Base-by-base conservation (phyloP, 2,797 vertebrate species). In the Alauda arvensis region DNA sequence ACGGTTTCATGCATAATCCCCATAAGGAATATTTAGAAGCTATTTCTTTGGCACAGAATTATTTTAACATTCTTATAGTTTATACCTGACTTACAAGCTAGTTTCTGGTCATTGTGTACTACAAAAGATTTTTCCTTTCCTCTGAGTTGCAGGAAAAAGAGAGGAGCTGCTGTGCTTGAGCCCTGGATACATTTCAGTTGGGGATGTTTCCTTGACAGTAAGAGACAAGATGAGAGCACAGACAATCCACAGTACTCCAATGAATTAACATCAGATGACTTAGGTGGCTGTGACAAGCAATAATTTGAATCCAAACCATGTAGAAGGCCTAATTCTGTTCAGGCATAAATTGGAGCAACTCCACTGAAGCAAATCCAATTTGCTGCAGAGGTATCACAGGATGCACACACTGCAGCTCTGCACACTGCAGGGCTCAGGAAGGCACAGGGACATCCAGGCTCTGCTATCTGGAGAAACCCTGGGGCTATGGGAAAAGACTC, bases 251-350 rank as follows among this genome's bases (percentile, higher is more conserved):
- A 56, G 77, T 14, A 88, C 37, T 77, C 55, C 67, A 28, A 6
- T 39, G 85, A 88, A 93, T 88, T 90, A 91, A 93, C 62, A 68
- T 89, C 91, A 84, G 85, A 84, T 92, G 88, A 86, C 83, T 89
- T 87, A 34, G 37, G 83, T 75, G 81, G 46, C 53, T 88, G 39
- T 93, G 87, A 91, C 92, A 92, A 81, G 89, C 53, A 52, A 42
- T 84, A 83, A 88, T 93, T 77, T 92, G 69, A 91, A 88, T 79
- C 77, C 83, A 86, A 77, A 57, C 57, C 77, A 34, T 74, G 87
- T 63, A 91, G 92, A 93, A 91, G 65, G 89, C 83, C 85, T 84
- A 89, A 92, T 89, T 92, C 94, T 93, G 85, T 65, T 91, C 90
- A 93, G 87, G 83, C 78, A 91, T 91, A 89, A 88, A 92, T 83